These are phyloP conservation scores for Malurus elegans DNA, from an alignment of 2,113 vertebrate genomes.

Conservation along the genomic window DNA sequence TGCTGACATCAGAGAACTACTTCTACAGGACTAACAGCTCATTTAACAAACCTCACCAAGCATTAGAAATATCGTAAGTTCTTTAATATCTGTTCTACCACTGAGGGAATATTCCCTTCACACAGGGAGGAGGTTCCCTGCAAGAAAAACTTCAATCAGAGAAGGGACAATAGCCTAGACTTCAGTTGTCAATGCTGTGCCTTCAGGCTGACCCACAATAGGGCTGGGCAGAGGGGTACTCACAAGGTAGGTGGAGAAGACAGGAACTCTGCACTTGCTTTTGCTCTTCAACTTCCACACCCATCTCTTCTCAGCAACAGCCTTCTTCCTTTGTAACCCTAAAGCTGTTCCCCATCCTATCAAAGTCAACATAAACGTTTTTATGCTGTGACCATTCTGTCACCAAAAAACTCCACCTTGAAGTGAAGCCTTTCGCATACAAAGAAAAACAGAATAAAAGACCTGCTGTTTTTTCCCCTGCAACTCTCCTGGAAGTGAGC, in stretches of 20 bases:
- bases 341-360: background rate
- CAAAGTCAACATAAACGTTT: background rate
- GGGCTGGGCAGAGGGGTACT: background rate
- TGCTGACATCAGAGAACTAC: background rate
- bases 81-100: background rate
- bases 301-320: background rate
- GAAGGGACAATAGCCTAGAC: background rate
- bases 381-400: background rate
- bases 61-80: rapidly evolving
- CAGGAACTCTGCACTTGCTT: background rate
- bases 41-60: background rate
- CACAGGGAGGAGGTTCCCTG: background rate
- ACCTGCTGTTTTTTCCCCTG: background rate
- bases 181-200: background rate
- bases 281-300: background rate
- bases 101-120: background rate
- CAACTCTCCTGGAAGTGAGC: background rate
- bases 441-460: too few relatives aligned
- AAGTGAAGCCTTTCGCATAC: background rate
- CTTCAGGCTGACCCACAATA: background rate
- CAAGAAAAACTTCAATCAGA: background rate
- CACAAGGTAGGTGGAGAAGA: background rate
- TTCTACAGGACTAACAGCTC: background rate
- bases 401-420: rapidly evolving
- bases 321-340: background rate